Conservation (phyloP, 2,888 invertebrate genomes). For the Smittia aterrima region DNA sequence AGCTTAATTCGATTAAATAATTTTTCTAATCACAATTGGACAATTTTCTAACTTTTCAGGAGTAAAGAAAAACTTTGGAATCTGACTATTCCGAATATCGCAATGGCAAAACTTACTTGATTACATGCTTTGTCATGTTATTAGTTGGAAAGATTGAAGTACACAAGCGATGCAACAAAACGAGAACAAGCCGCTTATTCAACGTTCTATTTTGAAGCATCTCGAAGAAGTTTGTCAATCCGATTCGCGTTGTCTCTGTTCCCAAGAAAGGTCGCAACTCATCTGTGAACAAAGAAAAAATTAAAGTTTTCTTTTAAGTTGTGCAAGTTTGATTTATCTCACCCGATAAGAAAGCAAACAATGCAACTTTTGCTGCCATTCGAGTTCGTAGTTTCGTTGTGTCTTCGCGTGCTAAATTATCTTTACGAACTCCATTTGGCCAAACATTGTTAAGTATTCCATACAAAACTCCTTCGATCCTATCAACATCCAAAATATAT, state of each 20-base stretch:
- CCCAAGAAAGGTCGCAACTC: constrained; percentile 62
- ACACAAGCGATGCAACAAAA: constrained; percentile 61
- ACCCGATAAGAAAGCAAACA: constrained; percentile 74
- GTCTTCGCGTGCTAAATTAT: constrained; percentile 44
- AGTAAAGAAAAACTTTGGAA: too few relatives aligned
- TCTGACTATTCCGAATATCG: too few relatives aligned
- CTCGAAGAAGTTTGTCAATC: constrained; percentile 59
- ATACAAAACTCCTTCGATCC: constrained; percentile 59
- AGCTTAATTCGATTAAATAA: not conserved
- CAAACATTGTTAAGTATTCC: constrained; percentile 56
- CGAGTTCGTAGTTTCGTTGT: constrained; percentile 62
- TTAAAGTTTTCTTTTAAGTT: not conserved
- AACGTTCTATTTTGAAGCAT: constrained; percentile 61
- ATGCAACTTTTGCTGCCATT: constrained; percentile 72
- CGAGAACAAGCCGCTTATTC: constrained; percentile 59
- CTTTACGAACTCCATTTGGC: constrained; percentile 56
- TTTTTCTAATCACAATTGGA: too few relatives aligned
- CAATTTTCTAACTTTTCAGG: too few relatives aligned
- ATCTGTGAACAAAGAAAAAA: constrained; percentile 51
- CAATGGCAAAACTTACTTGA: not conserved
- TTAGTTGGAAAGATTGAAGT: constrained; percentile 55
- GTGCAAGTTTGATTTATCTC: constrained; percentile 42
- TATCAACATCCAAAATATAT: constrained; percentile 69
- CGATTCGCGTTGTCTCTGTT: constrained; percentile 59
- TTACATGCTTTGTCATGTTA: constrained; percentile 45